phyloP scores from a whole-genome alignment of 2,888 invertebrate species.

The Steinernema carpocapsae region DNA sequence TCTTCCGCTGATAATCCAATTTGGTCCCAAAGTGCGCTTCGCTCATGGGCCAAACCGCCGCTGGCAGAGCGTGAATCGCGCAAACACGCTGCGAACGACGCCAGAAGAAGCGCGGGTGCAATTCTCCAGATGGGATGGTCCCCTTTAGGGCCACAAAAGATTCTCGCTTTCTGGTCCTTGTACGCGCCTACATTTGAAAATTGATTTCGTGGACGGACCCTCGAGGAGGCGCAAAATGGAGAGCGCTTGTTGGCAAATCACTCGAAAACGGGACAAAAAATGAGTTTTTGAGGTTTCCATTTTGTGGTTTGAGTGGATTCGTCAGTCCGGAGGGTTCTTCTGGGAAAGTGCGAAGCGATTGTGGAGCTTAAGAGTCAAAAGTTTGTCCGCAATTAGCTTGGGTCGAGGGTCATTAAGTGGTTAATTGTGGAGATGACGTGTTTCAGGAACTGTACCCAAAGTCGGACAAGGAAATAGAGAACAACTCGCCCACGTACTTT shows the following conservation, averaged over 20 bases:
- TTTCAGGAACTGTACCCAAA: constrained; percentile 43
- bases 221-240: neutral
- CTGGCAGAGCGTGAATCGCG: constrained; percentile 14
- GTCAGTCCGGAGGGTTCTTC: neutral
- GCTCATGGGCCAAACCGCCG: constrained; percentile 11
- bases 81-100: neutral
- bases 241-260: neutral
- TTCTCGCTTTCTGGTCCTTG: neutral
- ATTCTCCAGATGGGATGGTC: neutral
- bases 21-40: constrained; percentile 19
- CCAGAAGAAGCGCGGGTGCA: neutral
- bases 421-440: neutral
- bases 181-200: neutral
- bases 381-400: too few relatives aligned
- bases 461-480: constrained; percentile 58
- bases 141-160: constrained; percentile 4
- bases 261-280: constrained; percentile 5
- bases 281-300: constrained; percentile 5
- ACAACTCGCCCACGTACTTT: constrained; percentile 41
- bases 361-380: too few relatives aligned
- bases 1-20: constrained; percentile 22
- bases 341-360: neutral
- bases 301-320: neutral
- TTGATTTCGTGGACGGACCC: neutral
- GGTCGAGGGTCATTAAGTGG: neutral